Evolutionary conservation across 2,888 invertebrate genomes (phyloP), one percentile per base, ranked within the genome.

Genomic region (Mellilla xanthometata): DNA sequence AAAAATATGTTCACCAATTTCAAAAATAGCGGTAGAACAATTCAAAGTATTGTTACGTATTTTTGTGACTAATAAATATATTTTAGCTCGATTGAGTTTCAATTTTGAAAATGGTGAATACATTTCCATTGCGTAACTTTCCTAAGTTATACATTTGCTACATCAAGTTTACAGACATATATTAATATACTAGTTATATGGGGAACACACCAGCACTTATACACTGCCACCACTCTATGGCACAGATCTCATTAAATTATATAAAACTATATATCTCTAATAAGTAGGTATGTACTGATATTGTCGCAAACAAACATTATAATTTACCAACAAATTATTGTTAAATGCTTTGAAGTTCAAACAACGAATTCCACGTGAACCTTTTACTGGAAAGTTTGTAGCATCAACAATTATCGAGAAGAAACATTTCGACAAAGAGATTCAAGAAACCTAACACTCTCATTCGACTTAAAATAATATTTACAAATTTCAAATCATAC

Each of bases 401-500:
- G 56, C 57, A 62, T 56, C 62, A 70, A 57, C 66, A 71, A 64
- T 72, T 70, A 68, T 72, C 71, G 65, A 58, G 49, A 62, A 59
- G 69, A 62, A 57, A 44, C 35, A 74, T 73, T 75, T 74, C 64
- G 68, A 75, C 68, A 65, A 68, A 77, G 88, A 89, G 88, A 89
- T 89, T 89, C 88, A 34, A 41, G 81, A 78, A 80, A 82, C 81
- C 83, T 81, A 85, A 81, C 82, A 85, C 85, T 81, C 82, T 72
- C 84, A 82, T 75, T 76, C 79, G 45, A 52, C 85, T 83, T 86
- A 85, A 87, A 87, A 86, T 80, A 85, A 87, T 89, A 89, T 89
- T 68, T 89, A 89, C 88, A 89, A 76, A 85, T 77, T 80, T 69
- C 76, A 85, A 82, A 80, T 72, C 81, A 85, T 83, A 83, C 84